phyloP scores from a whole-genome alignment of 2,888 invertebrate species.

The Serrognathus titanus region DNA sequence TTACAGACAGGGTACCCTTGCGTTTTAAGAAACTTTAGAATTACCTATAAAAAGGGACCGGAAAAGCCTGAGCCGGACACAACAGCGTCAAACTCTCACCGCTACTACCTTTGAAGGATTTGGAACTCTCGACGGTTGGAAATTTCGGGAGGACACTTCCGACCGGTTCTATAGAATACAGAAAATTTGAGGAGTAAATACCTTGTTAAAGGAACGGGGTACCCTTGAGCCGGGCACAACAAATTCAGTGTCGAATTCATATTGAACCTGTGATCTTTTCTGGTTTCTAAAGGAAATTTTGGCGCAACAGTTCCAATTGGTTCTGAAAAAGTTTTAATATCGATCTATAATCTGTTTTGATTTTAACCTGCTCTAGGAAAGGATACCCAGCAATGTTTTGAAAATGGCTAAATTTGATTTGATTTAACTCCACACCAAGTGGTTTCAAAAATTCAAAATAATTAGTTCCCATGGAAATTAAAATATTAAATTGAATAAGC shows the following conservation, averaged over 20 bases:
- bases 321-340: constrained; percentile 19
- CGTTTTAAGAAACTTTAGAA: neutral
- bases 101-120: constrained; percentile 14
- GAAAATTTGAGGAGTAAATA: constrained; percentile 19
- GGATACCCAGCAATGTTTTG: neutral
- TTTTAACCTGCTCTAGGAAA: neutral
- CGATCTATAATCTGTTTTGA: too few relatives aligned
- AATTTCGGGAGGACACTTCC: constrained; percentile 58
- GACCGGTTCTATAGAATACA: constrained; percentile 49
- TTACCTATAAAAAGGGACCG: constrained; percentile 50
- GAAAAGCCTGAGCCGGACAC: constrained; percentile 56
- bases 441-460: too few relatives aligned
- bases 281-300: constrained; percentile 71
- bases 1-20: neutral
- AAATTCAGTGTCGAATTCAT: constrained; percentile 52
- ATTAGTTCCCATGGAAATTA: too few relatives aligned
- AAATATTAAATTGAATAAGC: too few relatives aligned
- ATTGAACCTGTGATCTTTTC: constrained; percentile 56
- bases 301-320: constrained; percentile 53
- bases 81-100: constrained; percentile 44
- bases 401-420: neutral
- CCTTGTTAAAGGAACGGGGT: constrained; percentile 61
- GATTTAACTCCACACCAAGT: too few relatives aligned
- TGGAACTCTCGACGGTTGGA: constrained; percentile 52
- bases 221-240: constrained; percentile 66